Evolutionary conservation across 2,113 vertebrate species (phyloP), one percentile per base, ranked within the genome.

Genomic region (Crocuta crocuta): DNA sequence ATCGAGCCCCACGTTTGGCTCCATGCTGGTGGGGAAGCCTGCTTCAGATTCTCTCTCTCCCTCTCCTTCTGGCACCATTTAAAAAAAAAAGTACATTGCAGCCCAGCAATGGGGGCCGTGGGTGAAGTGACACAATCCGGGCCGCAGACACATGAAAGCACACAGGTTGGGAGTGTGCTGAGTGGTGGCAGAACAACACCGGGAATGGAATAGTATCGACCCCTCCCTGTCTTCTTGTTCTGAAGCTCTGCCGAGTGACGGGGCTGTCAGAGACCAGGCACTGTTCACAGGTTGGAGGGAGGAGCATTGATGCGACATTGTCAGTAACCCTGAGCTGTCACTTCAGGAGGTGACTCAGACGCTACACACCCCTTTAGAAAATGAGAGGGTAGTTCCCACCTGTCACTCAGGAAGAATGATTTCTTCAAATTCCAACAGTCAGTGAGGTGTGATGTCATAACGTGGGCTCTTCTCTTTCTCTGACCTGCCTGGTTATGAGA

Each of bases 261-360:
- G 63, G 43, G 39, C 82, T 92, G 10, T 53, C 70, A 94, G n/a
- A 84, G 23, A n/a, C 33, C 61, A 24, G 5, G 45, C 45, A 28
- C 43, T 9, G 35, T 39, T 94, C 87, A 23, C 23, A 23, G 6
- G 23, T 5, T 61, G 28, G 48, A 86, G 23, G 71, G 26, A 89
- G 65, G 73, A 80, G 7, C 35, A 61, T 1, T 2, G 0, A 1
- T 4, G 13, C 35, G 1, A 5, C 5, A 5, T 63, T 91, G 81
- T 93, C 82, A 43, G 23, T n/a, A 89, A 80, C 78, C 83, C 19
- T 55, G 70, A 63, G 74, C 74, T 93, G 39, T 55, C 50, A 65
- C 24, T 43, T 26, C 48, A 63, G 95, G 55, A 71, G 26, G 1
- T 35, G 39, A 68, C 35, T 48, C 26, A 5, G 43, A 53, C 16